These are phyloP conservation scores for Zapus hudsonius DNA, from an alignment of 2,113 vertebrate genomes.

Conservation along the genomic window DNA sequence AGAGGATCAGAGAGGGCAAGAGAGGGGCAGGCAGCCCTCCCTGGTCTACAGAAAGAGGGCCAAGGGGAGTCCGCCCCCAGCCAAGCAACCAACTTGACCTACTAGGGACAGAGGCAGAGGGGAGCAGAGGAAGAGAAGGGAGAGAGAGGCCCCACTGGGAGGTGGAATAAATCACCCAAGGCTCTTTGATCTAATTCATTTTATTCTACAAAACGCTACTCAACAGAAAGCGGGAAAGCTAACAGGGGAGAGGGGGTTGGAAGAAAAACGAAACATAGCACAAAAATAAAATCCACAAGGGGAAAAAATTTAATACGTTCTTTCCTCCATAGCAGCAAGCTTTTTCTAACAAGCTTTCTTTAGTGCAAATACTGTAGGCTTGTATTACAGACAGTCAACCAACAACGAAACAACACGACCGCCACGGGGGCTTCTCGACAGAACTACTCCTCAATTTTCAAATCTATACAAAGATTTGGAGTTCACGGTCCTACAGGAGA, in stretches of 20 bases:
- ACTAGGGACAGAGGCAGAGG: neutral
- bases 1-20: neutral
- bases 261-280: slow-evolving; percentile 70
- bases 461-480: slow-evolving; percentile 71
- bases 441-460: slow-evolving; percentile 75
- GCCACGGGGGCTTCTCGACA: slow-evolving; percentile 77
- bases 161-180: slow-evolving; percentile 79
- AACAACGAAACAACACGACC: slow-evolving; percentile 72
- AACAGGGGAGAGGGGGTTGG: neutral
- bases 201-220: slow-evolving; percentile 90
- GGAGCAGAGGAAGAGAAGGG: slow-evolving; percentile 52
- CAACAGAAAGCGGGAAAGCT: slow-evolving; percentile 85
- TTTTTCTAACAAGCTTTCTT: slow-evolving; percentile 88
- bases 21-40: neutral
- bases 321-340: slow-evolving; percentile 88
- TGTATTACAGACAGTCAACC: slow-evolving; percentile 86
- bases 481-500: slow-evolving; percentile 72
- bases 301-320: slow-evolving; percentile 80
- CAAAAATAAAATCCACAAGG: slow-evolving; percentile 68
- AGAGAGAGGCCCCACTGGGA: neutral
- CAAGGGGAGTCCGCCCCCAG: neutral
- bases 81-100: neutral
- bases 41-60: neutral
- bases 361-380: slow-evolving; percentile 90
- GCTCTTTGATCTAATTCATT: slow-evolving; percentile 84